phyloP scores from a whole-genome alignment of 1,140 invertebrate genomes.

The Drosophila erecta region DNA sequence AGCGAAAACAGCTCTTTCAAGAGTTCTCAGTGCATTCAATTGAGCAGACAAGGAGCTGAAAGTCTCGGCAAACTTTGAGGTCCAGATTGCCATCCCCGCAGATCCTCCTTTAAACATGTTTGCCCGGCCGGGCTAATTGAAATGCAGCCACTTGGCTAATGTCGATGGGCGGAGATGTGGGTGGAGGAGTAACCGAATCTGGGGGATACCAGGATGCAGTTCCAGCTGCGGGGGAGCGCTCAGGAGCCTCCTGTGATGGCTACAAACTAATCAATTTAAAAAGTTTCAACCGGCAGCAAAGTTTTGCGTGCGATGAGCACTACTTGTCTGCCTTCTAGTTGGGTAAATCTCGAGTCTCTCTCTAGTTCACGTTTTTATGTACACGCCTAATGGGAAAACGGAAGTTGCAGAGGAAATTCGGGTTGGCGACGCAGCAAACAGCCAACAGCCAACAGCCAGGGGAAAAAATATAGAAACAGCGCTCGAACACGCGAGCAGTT shows the following conservation, averaged over 20 bases:
- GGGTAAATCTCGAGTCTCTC: constrained; percentile 55
- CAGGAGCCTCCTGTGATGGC: constrained; percentile 14
- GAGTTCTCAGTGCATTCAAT: constrained; percentile 36
- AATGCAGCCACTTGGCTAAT: constrained; percentile 61
- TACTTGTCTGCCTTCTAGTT: constrained; percentile 67
- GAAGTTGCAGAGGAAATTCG: constrained; percentile 59
- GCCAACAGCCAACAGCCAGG: constrained; percentile 32
- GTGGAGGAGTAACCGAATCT: neutral
- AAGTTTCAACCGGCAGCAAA: constrained; percentile 66
- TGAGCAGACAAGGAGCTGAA: constrained; percentile 45
- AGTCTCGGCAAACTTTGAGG: constrained; percentile 35
- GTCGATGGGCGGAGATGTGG: constrained; percentile 12
- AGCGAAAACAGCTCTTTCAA: constrained; percentile 20
- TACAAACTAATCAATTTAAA: constrained; percentile 80
- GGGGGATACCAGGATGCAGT: neutral
- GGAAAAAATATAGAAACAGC: constrained; percentile 50
- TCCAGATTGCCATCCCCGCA: constrained; percentile 1
- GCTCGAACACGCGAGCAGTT: constrained; percentile 59
- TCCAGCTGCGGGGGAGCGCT: constrained; percentile 16
- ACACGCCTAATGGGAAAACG: constrained; percentile 73
- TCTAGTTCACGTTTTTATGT: constrained; percentile 54
- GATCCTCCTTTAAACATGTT: constrained; percentile 41
- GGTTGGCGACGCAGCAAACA: constrained; percentile 36
- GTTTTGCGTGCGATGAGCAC: constrained; percentile 49
- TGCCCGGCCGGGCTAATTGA: constrained; percentile 59